Evolutionary conservation across 2,113 vertebrate species (phyloP).

Genomic region (Sigmodon hispidus): DNA sequence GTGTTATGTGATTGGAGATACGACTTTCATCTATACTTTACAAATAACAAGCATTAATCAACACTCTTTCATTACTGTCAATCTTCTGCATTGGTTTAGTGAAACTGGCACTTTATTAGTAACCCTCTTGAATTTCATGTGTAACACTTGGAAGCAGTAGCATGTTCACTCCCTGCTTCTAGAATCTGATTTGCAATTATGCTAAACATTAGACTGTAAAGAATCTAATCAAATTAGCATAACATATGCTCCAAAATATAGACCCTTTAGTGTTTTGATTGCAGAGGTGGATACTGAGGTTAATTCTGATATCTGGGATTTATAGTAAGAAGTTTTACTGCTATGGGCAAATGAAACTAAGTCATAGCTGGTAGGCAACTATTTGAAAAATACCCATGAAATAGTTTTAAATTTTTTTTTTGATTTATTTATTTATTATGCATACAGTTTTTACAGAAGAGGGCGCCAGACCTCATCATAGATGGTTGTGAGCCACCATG

Average conservation of each 20-base stretch:
- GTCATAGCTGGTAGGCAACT: not conserved
- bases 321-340: constrained; percentile 11
- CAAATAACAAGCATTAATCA: constrained; percentile 60
- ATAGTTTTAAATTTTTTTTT: not conserved
- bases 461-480: too few species aligned
- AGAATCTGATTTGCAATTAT: constrained; percentile 62
- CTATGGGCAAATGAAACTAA: constrained; percentile 34
- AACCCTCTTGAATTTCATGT: constrained; percentile 52
- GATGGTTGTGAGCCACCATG: too few species aligned
- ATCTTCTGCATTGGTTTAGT: constrained; percentile 41
- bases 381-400: not conserved
- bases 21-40: constrained; percentile 44
- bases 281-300: constrained; percentile 4
- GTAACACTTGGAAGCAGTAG: not conserved
- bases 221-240: constrained; percentile 58
- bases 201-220: constrained; percentile 54
- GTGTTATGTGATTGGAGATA: constrained; percentile 36
- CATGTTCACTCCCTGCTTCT: constrained; percentile 31
- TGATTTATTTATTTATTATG: too few species aligned
- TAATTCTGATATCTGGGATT: constrained; percentile 38
- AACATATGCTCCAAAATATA: constrained; percentile 38
- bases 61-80: constrained; percentile 25
- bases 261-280: constrained; percentile 51
- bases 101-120: constrained; percentile 42
- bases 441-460: too few species aligned